Evolutionary conservation across 2,888 invertebrate species (phyloP).

Genomic region (Tortrix viridana): DNA sequence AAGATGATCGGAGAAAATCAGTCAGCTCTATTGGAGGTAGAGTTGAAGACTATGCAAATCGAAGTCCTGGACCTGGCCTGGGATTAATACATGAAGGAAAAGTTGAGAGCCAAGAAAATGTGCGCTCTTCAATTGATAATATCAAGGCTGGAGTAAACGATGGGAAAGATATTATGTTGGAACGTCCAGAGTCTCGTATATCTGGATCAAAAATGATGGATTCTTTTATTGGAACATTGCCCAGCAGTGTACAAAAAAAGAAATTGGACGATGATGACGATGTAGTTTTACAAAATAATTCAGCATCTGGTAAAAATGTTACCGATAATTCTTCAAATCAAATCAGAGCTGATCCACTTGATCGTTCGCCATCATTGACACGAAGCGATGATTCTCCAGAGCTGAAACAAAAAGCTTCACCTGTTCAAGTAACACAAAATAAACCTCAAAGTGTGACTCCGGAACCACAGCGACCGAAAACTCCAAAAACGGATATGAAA

Average conservation of each 20-base stretch:
- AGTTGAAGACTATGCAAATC: constrained; percentile 67
- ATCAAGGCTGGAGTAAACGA: constrained; percentile 68
- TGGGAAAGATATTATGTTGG: constrained; percentile 57
- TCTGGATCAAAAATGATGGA: constrained; percentile 79
- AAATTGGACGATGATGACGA: constrained; percentile 77
- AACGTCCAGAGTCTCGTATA: constrained; percentile 77
- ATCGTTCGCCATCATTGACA: constrained; percentile 78
- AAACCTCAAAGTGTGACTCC: constrained; percentile 63
- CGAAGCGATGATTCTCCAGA: constrained; percentile 81
- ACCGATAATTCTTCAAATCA: constrained; percentile 51
- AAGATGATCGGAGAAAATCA: constrained; percentile 81
- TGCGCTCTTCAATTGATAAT: constrained; percentile 73
- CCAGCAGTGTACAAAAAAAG: constrained; percentile 64
- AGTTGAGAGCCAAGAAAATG: constrained; percentile 72
- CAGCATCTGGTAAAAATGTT: constrained; percentile 50
- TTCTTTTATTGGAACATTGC: constrained; percentile 74
- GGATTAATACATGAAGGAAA: constrained; percentile 78
- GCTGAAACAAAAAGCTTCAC: constrained; percentile 61
- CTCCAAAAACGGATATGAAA: constrained; percentile 66
- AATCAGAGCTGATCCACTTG: constrained; percentile 66
- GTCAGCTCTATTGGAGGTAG: constrained; percentile 76
- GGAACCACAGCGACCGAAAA: constrained; percentile 71
- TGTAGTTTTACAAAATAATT: constrained; percentile 68
- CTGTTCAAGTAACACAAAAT: constrained; percentile 52
- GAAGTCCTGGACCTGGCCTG: constrained; percentile 71